Evolutionary conservation across 2,113 vertebrate genomes (phyloP), one percentile per base, ranked within the genome.

Genomic region (Toxostoma redivivum): DNA sequence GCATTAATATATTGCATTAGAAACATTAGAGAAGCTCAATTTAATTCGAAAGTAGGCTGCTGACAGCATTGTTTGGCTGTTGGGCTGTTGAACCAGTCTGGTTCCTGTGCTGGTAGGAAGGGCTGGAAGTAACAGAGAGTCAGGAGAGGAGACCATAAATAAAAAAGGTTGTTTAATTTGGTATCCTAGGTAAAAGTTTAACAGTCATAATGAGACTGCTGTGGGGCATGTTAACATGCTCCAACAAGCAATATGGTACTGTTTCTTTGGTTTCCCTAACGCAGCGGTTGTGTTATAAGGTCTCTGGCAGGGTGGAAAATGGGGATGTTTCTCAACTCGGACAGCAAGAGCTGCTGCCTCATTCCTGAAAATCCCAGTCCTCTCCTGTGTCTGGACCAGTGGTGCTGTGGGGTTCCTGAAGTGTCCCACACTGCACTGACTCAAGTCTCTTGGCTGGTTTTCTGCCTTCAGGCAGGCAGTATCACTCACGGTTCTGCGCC

Each of bases 151-250:
- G 67, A 25, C 5, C 5, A 7, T 67, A 62, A 38, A 90, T 79
- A 88, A 92, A 84, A 51, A 66, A 61, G 78, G 17, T 19, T 0
- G 1, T 73, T 86, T 89, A 90, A 81, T 95, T 91, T 2, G 0
- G 53, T 92, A 20, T 81, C 88, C 58, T 86, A 30, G 47, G 65
- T 83, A 86, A 86, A 74, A 78, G n/a, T 83, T 95, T 91, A 95
- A 65, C 58, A 83, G 54, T 73, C 90, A 53, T 78, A 94, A 94
- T 89, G 44, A 64, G 42, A 83, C 79, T 92, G 44, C 74, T 89
- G 72, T 81, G 64, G n/a, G 50, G 57, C 14, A 45, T 33, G 17
- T 82, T 77, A 78, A 31, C 54, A 61, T 11, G 37, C 83, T 94
- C 81, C 83, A 92, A 30, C 40, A 93, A 79, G 38, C 88, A 83